Conservation (phyloP, 2,888 invertebrate species). For the Anodontia alba region DNA sequence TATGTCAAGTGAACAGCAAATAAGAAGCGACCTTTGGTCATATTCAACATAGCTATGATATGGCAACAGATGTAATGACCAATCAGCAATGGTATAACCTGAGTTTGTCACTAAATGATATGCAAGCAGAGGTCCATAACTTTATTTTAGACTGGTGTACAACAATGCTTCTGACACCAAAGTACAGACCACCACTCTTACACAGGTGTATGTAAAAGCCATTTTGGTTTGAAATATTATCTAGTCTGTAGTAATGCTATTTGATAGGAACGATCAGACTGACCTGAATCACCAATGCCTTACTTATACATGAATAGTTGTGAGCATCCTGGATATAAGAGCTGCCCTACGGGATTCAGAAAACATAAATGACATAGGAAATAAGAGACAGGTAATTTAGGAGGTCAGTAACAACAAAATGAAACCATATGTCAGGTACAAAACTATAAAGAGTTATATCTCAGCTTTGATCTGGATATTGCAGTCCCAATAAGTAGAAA, state of each 20-base stretch:
- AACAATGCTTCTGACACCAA: conserved; percentile 46
- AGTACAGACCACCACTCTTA: conserved; percentile 44
- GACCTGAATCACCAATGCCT: conserved; percentile 43
- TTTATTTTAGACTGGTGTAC: conserved; percentile 53
- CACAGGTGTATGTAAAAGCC: conserved; percentile 62
- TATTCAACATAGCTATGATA: conserved; percentile 32
- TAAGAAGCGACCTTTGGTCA: conserved; percentile 22
- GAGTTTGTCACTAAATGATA: conserved; percentile 49
- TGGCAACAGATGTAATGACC: conserved; percentile 35
- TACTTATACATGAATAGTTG: too few relatives aligned
- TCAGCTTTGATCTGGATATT: too few relatives aligned
- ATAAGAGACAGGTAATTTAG: too few relatives aligned
- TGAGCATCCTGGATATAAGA: too few relatives aligned
- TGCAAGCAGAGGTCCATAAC: conserved; percentile 48
- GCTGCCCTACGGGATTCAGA: too few relatives aligned
- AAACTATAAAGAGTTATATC: too few relatives aligned
- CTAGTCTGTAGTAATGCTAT: conserved; percentile 44
- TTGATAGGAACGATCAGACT: conserved; percentile 30
- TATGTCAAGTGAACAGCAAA: conserved; percentile 10
- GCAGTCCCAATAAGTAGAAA: too few relatives aligned
- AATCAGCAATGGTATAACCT: conserved; percentile 36
- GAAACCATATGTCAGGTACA: too few relatives aligned
- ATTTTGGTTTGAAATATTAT: conserved; percentile 53
- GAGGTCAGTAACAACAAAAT: too few relatives aligned
- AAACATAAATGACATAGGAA: too few relatives aligned